Evolutionary conservation across 2,888 invertebrate genomes (phyloP).

Genomic region (Lasioglossum pauxillum): DNA sequence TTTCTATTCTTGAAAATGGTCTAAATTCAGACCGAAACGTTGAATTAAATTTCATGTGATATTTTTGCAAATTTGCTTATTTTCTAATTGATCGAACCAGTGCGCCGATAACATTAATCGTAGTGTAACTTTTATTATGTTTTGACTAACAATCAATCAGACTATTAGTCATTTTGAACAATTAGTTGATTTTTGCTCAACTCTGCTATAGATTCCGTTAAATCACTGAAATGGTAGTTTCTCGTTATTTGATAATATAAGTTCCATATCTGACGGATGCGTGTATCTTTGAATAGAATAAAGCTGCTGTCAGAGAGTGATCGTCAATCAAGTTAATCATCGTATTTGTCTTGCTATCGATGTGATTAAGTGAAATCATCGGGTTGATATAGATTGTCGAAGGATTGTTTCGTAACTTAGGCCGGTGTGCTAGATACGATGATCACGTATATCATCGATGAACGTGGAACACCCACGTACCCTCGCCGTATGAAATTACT

Average conservation of each 20-base stretch:
- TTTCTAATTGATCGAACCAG: no score
- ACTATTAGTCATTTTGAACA: no score
- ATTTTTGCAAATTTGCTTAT: no score
- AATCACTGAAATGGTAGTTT: slow-evolving; percentile 4
- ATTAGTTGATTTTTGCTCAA: no score
- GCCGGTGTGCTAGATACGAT: background rate
- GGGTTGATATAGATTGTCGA: slow-evolving; percentile 25
- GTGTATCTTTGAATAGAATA: slow-evolving; percentile 1
- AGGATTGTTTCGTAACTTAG: slow-evolving; percentile 38
- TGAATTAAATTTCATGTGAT: no score
- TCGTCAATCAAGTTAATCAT: slow-evolving; percentile 24
- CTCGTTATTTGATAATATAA: background rate
- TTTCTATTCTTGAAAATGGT: no score
- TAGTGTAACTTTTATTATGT: no score
- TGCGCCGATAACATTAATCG: no score
- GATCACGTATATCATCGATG: background rate
- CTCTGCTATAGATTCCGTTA: background rate
- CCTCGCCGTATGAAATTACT: background rate
- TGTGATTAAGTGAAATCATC: slow-evolving; percentile 25
- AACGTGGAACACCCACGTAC: background rate
- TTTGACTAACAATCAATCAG: no score
- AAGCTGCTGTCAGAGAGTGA: slow-evolving; percentile 26
- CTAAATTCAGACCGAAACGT: no score
- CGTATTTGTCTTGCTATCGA: slow-evolving; percentile 2
- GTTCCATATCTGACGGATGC: slow-evolving; percentile 1